Conservation (phyloP, 1,140 invertebrate species). For the Atta cephalotes region DNA sequence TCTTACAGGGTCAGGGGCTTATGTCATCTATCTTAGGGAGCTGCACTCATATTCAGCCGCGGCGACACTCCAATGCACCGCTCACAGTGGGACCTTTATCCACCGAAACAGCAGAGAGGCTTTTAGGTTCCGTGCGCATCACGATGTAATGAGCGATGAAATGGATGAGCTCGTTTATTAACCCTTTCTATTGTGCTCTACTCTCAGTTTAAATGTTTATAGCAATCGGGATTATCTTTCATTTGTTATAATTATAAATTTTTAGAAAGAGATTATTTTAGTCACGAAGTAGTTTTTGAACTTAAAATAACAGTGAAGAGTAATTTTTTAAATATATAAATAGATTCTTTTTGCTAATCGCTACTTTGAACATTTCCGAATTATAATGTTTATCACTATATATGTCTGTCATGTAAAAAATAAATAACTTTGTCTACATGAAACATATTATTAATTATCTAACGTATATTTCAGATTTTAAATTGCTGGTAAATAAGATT, state of each 20-base stretch:
- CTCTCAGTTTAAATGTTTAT: background rate
- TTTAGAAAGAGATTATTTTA: background rate
- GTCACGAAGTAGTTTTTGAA: too few species aligned
- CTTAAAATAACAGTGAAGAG: too few species aligned
- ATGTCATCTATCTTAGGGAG: constrained; percentile 81
- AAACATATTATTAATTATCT: constrained; percentile 17
- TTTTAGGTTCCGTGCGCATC: background rate
- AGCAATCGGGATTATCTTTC: background rate
- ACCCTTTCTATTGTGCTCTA: background rate
- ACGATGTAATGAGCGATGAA: constrained; percentile 25
- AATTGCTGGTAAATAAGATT: background rate
- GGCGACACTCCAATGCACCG: constrained; percentile 81
- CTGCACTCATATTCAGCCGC: constrained; percentile 77
- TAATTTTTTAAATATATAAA: background rate
- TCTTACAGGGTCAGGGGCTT: constrained; percentile 73
- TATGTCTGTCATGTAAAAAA: background rate
- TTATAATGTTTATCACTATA: background rate
- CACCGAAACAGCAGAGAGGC: constrained; percentile 17
- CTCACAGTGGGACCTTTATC: constrained; percentile 61
- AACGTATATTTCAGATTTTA: constrained; percentile 9
- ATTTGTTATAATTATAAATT: background rate
- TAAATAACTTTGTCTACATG: background rate
- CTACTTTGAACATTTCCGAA: background rate
- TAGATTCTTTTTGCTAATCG: background rate
- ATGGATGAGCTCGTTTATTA: constrained; percentile 51